A percentile compares a stretch with the other conserved stretches of the same genome.
phyloP scores from a whole-genome alignment of 1,140 invertebrate genomes.

The Proales similis region DNA sequence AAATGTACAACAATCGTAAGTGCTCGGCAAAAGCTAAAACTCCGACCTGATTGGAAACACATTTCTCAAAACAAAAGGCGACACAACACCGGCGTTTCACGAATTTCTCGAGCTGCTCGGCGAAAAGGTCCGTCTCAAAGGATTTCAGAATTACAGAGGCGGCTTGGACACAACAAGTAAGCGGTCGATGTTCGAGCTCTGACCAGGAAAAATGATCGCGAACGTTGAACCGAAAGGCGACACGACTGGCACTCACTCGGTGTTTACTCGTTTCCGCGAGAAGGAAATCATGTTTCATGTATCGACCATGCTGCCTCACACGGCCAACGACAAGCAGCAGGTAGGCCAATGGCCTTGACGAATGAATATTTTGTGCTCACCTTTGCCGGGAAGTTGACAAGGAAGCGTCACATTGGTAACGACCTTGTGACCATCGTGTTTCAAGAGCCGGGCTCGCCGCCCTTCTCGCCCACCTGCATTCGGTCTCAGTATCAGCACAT shows the following conservation, averaged over 20 bases:
- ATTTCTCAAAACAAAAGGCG: too few species aligned
- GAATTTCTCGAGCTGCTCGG: constrained; percentile 73
- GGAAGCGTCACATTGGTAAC: constrained; percentile 88
- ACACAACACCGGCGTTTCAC: constrained; percentile 60
- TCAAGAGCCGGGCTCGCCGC: constrained; percentile 64
- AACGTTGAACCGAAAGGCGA: constrained; percentile 56
- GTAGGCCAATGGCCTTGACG: too few species aligned
- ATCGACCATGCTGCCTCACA: constrained; percentile 74
- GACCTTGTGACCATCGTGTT: constrained; percentile 95
- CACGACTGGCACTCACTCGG: constrained; percentile 72
- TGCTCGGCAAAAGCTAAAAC: too few species aligned
- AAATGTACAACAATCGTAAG: constrained; percentile 57
- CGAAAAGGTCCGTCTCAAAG: constrained; percentile 78
- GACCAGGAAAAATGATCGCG: background rate
- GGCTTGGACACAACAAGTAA: constrained; percentile 75
- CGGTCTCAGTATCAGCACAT: constrained; percentile 94
- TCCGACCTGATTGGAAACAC: too few species aligned
- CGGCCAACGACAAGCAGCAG: constrained; percentile 75
- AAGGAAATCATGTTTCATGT: constrained; percentile 94
- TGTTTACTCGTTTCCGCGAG: constrained; percentile 79
- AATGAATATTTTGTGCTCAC: background rate
- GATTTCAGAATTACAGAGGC: constrained; percentile 78
- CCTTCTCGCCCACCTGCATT: constrained; percentile 84
- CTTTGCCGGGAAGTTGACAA: constrained; percentile 41
- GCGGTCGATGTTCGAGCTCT: background rate